Percentiles rank a stretch among this genome's conserved stretches.
Conservation (phyloP, 2,888 invertebrate species). For the Linyphia triangularis region DNA sequence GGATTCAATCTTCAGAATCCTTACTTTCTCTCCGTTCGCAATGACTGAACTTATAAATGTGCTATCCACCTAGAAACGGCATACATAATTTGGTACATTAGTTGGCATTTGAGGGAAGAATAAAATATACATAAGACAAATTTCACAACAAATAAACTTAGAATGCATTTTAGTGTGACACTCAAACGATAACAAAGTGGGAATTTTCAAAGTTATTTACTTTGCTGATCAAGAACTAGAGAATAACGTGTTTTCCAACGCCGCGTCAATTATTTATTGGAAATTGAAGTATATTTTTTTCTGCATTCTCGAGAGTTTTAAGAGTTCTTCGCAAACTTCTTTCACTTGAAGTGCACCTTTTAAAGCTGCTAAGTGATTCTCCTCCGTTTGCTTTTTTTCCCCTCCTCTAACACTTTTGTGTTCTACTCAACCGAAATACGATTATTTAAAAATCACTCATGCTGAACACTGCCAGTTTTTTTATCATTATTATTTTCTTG, state of each 20-base stretch:
- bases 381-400: slow-evolving; percentile 21
- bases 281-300: slow-evolving; percentile 48
- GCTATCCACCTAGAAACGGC: too few species aligned
- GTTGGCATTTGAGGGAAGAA: too few species aligned
- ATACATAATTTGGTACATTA: too few species aligned
- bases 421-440: slow-evolving; percentile 24
- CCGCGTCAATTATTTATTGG: slow-evolving; percentile 49
- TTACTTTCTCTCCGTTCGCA: too few species aligned
- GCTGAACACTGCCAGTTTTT: slow-evolving; percentile 27
- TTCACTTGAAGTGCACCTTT: slow-evolving; percentile 36
- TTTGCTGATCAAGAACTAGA: neutral
- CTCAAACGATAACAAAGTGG: too few species aligned
- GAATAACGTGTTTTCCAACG: slow-evolving; percentile 21
- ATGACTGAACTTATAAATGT: too few species aligned
- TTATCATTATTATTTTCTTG: slow-evolving; percentile 12
- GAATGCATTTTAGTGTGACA: too few species aligned
- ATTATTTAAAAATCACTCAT: slow-evolving; percentile 55
- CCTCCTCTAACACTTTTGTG: slow-evolving; percentile 1
- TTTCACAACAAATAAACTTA: too few species aligned
- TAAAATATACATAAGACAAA: too few species aligned
- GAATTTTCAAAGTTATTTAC: neutral
- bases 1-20: too few species aligned
- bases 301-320: slow-evolving; percentile 7
- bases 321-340: slow-evolving; percentile 34
- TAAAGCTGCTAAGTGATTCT: slow-evolving; percentile 63